phyloP scores from a whole-genome alignment of 2,113 vertebrate genomes.

The Crotalus viridis region DNA sequence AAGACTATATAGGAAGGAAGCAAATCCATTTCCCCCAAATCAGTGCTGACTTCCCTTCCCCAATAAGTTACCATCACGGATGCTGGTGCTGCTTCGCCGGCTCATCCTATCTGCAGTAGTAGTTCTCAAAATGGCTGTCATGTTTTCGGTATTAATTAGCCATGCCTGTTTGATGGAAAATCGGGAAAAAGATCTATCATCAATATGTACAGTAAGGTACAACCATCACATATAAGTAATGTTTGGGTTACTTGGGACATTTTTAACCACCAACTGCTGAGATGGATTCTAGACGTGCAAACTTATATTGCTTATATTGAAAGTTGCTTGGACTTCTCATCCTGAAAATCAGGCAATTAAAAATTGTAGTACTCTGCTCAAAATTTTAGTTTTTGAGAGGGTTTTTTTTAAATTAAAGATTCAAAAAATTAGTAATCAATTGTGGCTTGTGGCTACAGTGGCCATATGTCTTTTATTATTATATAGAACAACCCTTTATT shows the following conservation, averaged over 20 bases:
- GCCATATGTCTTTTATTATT: not conserved
- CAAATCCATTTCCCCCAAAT: not conserved
- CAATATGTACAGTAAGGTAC: not conserved
- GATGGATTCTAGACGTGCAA: not conserved
- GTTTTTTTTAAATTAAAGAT: not conserved
- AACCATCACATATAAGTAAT: not conserved
- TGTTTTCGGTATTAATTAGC: not conserved
- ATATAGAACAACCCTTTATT: not conserved
- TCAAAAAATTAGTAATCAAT: not conserved
- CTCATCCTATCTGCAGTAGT: constrained; percentile 8
- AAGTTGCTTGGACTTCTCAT: not conserved
- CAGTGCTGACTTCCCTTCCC: not conserved
- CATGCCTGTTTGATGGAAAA: constrained; percentile 1
- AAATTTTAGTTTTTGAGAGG: not conserved
- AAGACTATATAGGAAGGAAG: not conserved
- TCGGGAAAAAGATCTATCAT: not conserved
- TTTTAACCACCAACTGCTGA: not conserved
- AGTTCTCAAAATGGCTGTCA: constrained; percentile 18
- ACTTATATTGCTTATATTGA: not conserved
- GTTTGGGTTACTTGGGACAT: not conserved
- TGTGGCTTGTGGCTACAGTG: not conserved
- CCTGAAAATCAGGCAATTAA: not conserved
- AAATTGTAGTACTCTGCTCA: not conserved
- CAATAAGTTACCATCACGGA: constrained; percentile 20
- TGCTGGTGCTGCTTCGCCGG: constrained; percentile 28